Percentiles rank a stretch among this genome's conserved stretches.
Conservation (phyloP, 1,140 invertebrate species). For the Bombus waltoni region DNA sequence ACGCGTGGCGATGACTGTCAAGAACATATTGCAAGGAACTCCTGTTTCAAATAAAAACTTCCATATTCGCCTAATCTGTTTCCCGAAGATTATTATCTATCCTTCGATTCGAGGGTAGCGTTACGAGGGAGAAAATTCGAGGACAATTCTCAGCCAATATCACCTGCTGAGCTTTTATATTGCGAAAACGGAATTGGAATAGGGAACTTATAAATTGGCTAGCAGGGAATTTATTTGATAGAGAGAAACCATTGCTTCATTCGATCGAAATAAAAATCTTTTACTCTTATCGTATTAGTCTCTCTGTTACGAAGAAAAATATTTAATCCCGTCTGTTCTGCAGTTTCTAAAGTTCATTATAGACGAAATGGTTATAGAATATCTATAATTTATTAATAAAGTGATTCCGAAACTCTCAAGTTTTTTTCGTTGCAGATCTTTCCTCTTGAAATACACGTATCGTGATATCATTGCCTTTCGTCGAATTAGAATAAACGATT, state of each 20-base stretch:
- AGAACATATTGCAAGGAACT: background rate
- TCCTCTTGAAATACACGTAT: too few relatives aligned
- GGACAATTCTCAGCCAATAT: background rate
- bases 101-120: background rate
- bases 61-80: constrained; percentile 31
- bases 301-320: background rate
- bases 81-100: constrained; percentile 21
- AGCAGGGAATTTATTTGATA: background rate
- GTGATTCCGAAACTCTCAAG: too few relatives aligned
- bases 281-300: background rate
- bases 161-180: constrained; percentile 7
- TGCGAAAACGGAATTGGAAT: background rate
- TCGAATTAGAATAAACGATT: too few relatives aligned
- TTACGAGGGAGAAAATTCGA: background rate
- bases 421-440: too few relatives aligned
- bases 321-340: background rate
- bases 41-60: background rate
- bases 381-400: too few relatives aligned
- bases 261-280: background rate
- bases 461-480: too few relatives aligned
- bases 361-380: too few relatives aligned
- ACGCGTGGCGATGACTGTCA: background rate
- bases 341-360: too few relatives aligned
- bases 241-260: background rate
- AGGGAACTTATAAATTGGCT: background rate